Percentiles rank a stretch among this genome's conserved stretches.
phyloP scores from a whole-genome alignment of 2,888 invertebrate genomes.

The Noctuana brunneofusca region DNA sequence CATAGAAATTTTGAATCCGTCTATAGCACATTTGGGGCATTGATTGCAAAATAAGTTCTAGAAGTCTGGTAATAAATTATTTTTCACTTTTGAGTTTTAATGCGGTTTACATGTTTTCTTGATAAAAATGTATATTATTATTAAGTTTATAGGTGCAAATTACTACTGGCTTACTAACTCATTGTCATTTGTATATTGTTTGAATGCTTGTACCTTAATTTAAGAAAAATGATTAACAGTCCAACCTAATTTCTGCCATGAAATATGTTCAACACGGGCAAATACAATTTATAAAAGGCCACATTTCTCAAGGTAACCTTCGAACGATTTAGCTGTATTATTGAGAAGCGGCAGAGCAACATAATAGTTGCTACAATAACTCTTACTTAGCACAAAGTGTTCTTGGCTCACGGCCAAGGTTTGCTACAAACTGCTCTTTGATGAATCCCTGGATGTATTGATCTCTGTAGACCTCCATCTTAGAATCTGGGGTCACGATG shows the following conservation, averaged over 20 bases:
- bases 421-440: slow-evolving; percentile 34
- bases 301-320: slow-evolving; percentile 32
- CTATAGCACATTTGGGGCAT: too few relatives aligned
- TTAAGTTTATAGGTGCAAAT: too few relatives aligned
- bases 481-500: neutral
- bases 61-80: too few relatives aligned
- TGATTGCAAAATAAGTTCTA: too few relatives aligned
- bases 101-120: too few relatives aligned
- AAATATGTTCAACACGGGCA: slow-evolving; percentile 23
- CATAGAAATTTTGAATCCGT: too few relatives aligned
- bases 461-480: slow-evolving; percentile 23
- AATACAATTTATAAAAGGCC: slow-evolving; percentile 29
- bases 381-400: slow-evolving; percentile 34
- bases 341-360: slow-evolving; percentile 35
- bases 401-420: slow-evolving; percentile 32
- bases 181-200: too few relatives aligned
- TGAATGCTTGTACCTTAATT: neutral
- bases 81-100: too few relatives aligned
- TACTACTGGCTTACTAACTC: too few relatives aligned
- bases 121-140: too few relatives aligned
- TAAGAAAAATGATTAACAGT: slow-evolving; percentile 18
- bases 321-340: slow-evolving; percentile 33
- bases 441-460: slow-evolving; percentile 32
- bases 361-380: slow-evolving; percentile 34
- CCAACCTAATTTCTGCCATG: slow-evolving; percentile 3